Base-by-base conservation (phyloP, 1,140 invertebrate genomes). In the Panagrolaimus sp. region DNA sequence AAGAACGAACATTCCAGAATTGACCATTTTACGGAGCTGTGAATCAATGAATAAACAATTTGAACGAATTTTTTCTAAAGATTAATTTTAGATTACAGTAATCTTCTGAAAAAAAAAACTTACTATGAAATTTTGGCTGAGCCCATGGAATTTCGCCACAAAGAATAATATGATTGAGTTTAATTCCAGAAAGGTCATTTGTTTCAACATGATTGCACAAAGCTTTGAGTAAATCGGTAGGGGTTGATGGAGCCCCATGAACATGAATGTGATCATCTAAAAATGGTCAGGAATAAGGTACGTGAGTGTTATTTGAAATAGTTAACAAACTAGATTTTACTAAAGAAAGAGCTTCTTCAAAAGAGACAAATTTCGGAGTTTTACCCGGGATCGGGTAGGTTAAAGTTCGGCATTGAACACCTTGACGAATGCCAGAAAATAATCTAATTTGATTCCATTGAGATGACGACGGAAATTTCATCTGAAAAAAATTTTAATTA, bases 11-110 rank as follows among this genome's bases (percentile, higher is more conserved):
- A 15, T 21, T 9, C 71, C 72, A 9, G 28, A 24, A 45, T 71
- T 76, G 32, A 78, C 64, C 9, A 73, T 47, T 52, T 43, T 24
- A 28, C 76, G 70, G 1, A 73, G 55, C 52, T 71, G 68, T 17
- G 10, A 17, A 52, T 68, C 70, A 38, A 76, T 71, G 73, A 79
- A 79, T 3, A 79, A 69, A 63, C 71, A 72, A 28, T 65, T 76
- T 17, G 75, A 78, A 14, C 76, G 70, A 21, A 79, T 75, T 55
- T 67, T 73, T 32, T 62, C 76, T 73, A 63, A 73, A 48, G 5
- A 3, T 1, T 0, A 12, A 67, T 38, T 17, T n/a, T 26, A 14
- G 48, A 32, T 44, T 68, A 68, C 43, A 68, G 17, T 24, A 26
- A 46, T 15, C 15, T 15, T n/a, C 12, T 9, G 9, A 10, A n/a